A percentile compares a stretch with the other conserved stretches of the same genome.
Conservation (phyloP, 1,140 invertebrate species). For the Lepidurus packardi region DNA sequence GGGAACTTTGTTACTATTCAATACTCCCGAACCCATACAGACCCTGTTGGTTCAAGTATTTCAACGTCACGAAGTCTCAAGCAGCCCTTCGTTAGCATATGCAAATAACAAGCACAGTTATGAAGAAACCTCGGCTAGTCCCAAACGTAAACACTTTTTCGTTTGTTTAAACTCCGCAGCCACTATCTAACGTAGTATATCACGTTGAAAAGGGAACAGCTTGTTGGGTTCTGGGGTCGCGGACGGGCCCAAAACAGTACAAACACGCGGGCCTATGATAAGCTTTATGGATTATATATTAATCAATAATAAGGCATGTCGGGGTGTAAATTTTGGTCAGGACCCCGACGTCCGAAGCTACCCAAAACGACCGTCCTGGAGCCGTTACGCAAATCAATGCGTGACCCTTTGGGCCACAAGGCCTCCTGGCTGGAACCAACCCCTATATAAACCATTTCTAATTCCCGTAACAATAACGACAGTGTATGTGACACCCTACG, state of each 20-base stretch:
- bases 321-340: neutral
- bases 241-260: neutral
- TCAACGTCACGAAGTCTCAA: neutral
- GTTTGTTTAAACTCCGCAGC: neutral
- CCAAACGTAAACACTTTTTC: neutral
- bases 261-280: neutral
- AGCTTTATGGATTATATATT: neutral
- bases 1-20: neutral
- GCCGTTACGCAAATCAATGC: constrained; percentile 11
- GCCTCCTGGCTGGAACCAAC: neutral
- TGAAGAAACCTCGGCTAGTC: no score
- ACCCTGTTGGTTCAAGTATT: neutral
- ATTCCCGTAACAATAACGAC: neutral
- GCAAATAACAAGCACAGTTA: neutral
- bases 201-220: neutral
- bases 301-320: constrained; percentile 4
- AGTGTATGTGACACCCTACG: neutral
- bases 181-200: neutral
- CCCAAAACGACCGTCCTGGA: neutral
- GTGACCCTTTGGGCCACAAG: neutral
- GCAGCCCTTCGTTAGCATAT: neutral
- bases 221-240: no score
- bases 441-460: constrained; percentile 5
- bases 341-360: neutral
- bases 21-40: neutral